Percentiles rank a stretch among this genome's conserved stretches.
Evolutionary conservation across 2,113 vertebrate species (phyloP).

Genomic region (Aix galericulata): DNA sequence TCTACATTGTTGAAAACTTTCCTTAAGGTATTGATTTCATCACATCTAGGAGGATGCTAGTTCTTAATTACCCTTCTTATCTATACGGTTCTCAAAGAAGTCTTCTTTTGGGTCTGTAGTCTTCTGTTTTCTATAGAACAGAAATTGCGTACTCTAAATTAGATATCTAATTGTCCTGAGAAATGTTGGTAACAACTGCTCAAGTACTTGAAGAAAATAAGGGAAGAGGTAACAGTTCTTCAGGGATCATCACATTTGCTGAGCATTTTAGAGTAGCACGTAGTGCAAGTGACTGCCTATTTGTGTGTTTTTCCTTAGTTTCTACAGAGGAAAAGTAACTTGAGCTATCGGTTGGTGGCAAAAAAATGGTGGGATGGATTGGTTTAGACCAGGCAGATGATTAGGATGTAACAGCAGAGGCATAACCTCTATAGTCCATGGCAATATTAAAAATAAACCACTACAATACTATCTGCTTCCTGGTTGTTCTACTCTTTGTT

Average conservation of each 20-base stretch:
- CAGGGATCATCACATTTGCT: not conserved
- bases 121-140: not conserved
- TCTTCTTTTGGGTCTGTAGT: not conserved
- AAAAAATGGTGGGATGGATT: not conserved
- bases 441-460: not conserved
- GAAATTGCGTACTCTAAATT: not conserved
- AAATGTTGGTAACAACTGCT: not conserved
- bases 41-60: not conserved
- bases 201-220: not conserved
- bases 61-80: not conserved
- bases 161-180: not conserved
- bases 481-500: not conserved
- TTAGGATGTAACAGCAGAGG: not conserved
- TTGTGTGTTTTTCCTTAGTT: not conserved
- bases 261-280: not conserved
- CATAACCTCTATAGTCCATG: not conserved
- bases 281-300: not conserved
- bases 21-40: not conserved
- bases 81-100: not conserved
- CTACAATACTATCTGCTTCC: not conserved
- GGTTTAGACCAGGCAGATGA: not conserved
- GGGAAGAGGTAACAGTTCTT: not conserved
- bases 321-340: not conserved
- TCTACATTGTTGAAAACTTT: not conserved
- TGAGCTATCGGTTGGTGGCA: not conserved